Conservation (phyloP, 2,888 invertebrate genomes). For the Hermaeophaga mercurialis region DNA sequence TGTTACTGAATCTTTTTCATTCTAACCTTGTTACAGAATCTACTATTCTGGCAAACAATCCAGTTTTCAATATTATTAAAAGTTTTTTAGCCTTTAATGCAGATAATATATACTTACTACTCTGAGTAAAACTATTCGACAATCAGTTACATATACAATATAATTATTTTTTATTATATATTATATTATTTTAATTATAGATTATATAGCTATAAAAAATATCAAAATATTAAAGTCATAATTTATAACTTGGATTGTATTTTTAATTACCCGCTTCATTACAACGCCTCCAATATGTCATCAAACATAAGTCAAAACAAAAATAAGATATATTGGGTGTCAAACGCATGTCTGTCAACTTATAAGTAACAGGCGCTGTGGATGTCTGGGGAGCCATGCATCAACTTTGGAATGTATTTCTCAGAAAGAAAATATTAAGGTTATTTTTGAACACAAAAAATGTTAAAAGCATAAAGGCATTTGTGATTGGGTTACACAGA, state of each 20-base stretch:
- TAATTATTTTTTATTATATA: too few species aligned
- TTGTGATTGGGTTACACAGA: too few species aligned
- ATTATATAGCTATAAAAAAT: background rate
- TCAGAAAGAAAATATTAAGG: background rate
- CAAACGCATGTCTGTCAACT: conserved; percentile 25
- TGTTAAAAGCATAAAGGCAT: too few species aligned
- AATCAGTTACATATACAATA: too few species aligned
- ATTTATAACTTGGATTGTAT: background rate
- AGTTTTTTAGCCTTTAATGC: too few species aligned
- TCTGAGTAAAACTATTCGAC: too few species aligned
- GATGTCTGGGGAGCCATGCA: background rate
- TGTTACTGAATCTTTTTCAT: too few species aligned
- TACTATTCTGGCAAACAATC: too few species aligned
- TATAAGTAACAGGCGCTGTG: conserved; percentile 21
- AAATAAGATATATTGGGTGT: conserved; percentile 24
- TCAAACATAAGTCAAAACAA: conserved; percentile 12
- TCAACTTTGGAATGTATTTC: background rate
- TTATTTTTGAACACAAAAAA: conserved; percentile 2
- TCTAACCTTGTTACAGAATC: too few species aligned
- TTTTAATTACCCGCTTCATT: conserved; percentile 15
- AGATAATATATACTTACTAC: too few species aligned
- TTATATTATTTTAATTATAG: too few species aligned
- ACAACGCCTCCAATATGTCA: conserved; percentile 16
- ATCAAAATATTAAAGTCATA: background rate
- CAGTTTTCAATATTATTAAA: too few species aligned